Evolutionary conservation across 2,113 vertebrate genomes (phyloP).

Genomic region (Podilymbus podiceps): DNA sequence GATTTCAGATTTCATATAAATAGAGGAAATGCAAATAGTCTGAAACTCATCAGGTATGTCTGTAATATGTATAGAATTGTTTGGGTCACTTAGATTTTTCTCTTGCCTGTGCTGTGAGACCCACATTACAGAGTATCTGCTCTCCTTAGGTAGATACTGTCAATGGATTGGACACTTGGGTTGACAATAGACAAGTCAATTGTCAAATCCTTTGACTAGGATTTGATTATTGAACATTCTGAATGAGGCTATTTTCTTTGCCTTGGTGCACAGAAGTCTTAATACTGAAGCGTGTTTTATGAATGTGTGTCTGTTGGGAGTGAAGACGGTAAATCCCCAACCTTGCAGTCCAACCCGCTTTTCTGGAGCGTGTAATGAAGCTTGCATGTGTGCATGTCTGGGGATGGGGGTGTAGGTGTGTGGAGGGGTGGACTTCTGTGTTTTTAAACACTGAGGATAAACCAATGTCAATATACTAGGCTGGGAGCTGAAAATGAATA

Average conservation of each 20-base stretch:
- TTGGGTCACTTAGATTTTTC: background rate
- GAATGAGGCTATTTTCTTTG: background rate
- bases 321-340: background rate
- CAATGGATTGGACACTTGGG: background rate
- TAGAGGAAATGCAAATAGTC: background rate
- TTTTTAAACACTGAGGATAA: background rate
- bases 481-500: background rate
- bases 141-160: background rate
- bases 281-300: background rate
- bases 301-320: background rate
- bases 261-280: background rate
- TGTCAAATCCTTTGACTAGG: no score
- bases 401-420: no score
- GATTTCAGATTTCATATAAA: background rate
- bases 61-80: background rate
- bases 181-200: background rate
- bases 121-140: background rate
- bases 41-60: background rate
- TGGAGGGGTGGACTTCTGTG: background rate
- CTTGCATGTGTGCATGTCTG: background rate
- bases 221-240: background rate
- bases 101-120: background rate
- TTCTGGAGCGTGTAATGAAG: background rate
- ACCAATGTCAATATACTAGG: background rate
- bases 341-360: background rate